Base-by-base conservation (phyloP, 2,797 vertebrate genomes). In the Gallinago nigripennis region DNA sequence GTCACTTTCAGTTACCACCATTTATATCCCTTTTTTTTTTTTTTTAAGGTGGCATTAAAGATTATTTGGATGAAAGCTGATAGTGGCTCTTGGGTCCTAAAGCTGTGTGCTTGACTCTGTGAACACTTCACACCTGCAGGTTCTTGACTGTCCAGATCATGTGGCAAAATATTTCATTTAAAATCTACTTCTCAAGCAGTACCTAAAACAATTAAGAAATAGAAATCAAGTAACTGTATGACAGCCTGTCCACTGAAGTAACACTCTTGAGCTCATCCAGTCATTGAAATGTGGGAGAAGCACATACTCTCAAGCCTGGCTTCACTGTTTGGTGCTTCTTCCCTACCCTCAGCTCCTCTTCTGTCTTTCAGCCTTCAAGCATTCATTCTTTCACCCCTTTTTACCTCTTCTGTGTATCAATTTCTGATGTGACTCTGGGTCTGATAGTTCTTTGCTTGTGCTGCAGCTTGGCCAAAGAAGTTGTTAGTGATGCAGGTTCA, bases 21-120 rank as follows among this genome's bases (percentile, higher is more conserved):
- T 79, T 94, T 95, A 53, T 72, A 53, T 64, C 73, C 25, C 91
- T n/a, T 72, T 27, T 53, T 68, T 66, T 28, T 66, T 57, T 84
- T 83, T 84, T 86, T 73, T 43, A 86, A 91, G 66, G 68, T 77
- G 70, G 41, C 53, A 20, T 96, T 94, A 69, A 86, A 84, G 73
- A 56, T 87, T 16, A 43, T 90, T 72, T 43, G 64, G 65, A 37
- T 68, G 79, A 88, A 75, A 95, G 58, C 28, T 87, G 50, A 41
- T 25, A 54, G 39, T 66, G 66, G 71, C 45, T 87, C 33, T 73
- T 71, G 77, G 14, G 33, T 54, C 75, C 81, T 81, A 41, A 88
- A 84, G 69, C 45, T 46, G 48, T 63, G 57, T 80, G 45, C 21
- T 43, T 88, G 56, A 68, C 81, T 28, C 61, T 75, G 3, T 81